A percentile compares a stretch with the other conserved stretches of the same genome.
Conservation (phyloP, 2,113 vertebrate species). For the Mobula birostris region DNA sequence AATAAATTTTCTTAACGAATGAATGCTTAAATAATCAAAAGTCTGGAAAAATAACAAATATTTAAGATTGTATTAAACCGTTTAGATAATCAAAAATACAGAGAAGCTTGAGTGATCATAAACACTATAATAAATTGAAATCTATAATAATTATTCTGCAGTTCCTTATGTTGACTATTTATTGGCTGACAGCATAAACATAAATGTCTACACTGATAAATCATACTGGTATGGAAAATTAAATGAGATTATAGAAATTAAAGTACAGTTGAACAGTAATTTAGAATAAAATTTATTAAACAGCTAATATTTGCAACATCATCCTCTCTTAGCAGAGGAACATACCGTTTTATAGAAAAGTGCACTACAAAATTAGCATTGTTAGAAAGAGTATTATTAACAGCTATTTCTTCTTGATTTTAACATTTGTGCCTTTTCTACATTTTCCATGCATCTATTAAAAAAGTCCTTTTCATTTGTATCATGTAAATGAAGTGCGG, state of each 20-base stretch:
- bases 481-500: neutral
- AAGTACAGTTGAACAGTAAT: neutral
- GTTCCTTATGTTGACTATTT: neutral
- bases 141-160: neutral
- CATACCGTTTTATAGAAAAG: neutral
- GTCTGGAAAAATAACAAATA: neutral
- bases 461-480: neutral
- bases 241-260: neutral
- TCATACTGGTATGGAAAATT: neutral
- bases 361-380: neutral
- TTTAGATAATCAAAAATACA: neutral
- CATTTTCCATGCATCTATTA: neutral
- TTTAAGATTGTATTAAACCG: neutral
- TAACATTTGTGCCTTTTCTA: neutral
- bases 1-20: neutral
- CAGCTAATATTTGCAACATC: neutral
- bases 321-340: neutral
- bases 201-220: neutral
- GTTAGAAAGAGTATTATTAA: neutral
- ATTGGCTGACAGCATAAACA: neutral
- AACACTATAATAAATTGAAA: neutral
- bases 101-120: neutral
- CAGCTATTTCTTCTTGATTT: neutral
- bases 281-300: neutral
- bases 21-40: neutral